Percentiles rank a stretch among this genome's conserved stretches.
phyloP scores from a whole-genome alignment of 1,140 invertebrate species.

The Cepaea nemoralis region DNA sequence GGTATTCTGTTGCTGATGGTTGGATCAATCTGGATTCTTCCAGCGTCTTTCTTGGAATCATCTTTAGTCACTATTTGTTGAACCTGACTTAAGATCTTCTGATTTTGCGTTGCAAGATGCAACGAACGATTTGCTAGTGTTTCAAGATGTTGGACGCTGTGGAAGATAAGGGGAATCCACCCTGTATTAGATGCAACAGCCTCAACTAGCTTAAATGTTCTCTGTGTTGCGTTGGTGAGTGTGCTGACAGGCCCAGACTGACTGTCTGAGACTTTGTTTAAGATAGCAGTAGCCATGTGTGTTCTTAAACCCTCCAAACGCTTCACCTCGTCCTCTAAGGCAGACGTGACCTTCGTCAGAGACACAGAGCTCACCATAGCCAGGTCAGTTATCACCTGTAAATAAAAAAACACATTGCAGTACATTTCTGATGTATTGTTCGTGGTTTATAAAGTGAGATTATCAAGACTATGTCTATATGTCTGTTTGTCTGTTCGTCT shows the following conservation, averaged over 20 bases:
- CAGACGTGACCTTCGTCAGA: conserved; percentile 42
- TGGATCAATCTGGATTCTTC: not conserved
- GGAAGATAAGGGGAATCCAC: conserved; percentile 58
- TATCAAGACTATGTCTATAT: too few relatives aligned
- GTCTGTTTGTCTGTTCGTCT: too few relatives aligned
- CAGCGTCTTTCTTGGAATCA: not conserved
- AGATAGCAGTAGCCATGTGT: not conserved
- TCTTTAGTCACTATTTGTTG: not conserved
- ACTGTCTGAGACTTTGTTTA: not conserved
- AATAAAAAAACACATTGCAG: too few relatives aligned
- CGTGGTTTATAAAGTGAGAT: too few relatives aligned
- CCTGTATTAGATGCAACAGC: conserved; percentile 54
- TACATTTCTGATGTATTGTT: too few relatives aligned
- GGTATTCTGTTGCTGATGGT: not conserved
- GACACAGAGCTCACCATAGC: conserved; percentile 50
- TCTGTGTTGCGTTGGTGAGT: conserved; percentile 50
- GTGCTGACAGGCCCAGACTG: not conserved
- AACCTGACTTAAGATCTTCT: not conserved
- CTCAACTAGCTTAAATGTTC: conserved; percentile 50
- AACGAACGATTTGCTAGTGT: conserved; percentile 48
- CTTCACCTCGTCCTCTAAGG: conserved; percentile 51
- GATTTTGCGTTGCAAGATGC: conserved; percentile 35
- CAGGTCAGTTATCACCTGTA: conserved; percentile 46
- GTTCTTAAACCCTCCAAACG: conserved; percentile 46
- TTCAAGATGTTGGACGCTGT: conserved; percentile 54